phyloP scores from a whole-genome alignment of 2,888 invertebrate species.

The Drosophila leonis region DNA sequence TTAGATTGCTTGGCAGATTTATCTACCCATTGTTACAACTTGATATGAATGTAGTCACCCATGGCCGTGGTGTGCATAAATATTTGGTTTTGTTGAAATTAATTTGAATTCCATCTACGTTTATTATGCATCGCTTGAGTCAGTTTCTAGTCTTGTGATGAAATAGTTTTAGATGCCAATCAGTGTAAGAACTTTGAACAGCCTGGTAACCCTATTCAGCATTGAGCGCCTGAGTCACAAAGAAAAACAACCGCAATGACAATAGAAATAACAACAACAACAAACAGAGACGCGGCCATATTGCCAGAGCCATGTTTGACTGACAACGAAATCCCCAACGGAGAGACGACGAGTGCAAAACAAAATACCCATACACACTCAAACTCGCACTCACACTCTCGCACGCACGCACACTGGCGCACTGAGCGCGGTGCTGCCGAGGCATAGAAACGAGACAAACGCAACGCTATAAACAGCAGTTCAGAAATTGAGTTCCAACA shows the following conservation, averaged over 20 bases:
- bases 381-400: conserved; percentile 29
- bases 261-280: conserved; percentile 54
- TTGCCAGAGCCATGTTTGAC: conserved; percentile 75
- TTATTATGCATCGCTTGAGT: background rate
- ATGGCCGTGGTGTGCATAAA: background rate
- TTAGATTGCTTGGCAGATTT: background rate
- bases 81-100: background rate
- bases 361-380: conserved; percentile 47
- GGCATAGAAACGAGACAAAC: conserved; percentile 77
- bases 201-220: conserved; percentile 56
- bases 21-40: background rate
- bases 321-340: conserved; percentile 64
- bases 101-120: background rate
- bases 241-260: conserved; percentile 46
- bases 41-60: background rate
- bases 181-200: conserved; percentile 4
- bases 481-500: conserved; percentile 69
- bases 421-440: conserved; percentile 55
- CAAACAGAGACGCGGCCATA: conserved; percentile 72
- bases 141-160: conserved; percentile 1
- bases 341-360: conserved; percentile 74
- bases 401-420: conserved; percentile 40
- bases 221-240: conserved; percentile 61
- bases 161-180: background rate
- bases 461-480: conserved; percentile 82